Evolutionary conservation across 2,797 vertebrate species (phyloP), one percentile per base, ranked within the genome.

Genomic region (Sebastes vulpes): DNA sequence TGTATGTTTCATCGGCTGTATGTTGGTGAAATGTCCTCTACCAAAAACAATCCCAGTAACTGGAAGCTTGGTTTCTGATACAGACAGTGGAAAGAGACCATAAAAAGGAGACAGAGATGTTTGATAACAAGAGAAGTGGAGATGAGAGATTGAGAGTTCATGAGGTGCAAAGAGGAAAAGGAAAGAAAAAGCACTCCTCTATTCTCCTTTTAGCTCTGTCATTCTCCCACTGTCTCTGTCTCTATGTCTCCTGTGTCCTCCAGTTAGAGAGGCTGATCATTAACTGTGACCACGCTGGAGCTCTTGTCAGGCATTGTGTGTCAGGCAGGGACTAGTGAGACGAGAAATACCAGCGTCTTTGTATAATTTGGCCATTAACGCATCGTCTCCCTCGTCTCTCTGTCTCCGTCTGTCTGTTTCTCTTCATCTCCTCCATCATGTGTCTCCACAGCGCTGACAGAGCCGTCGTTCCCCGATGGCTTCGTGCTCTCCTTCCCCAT

Each of bases 401-500:
- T 14, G 3, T 35, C 63, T 8, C 26, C 23, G 0, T 70, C 74
- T 83, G 67, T 57, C 58, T 32, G 5, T 18, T 52, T 76, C 52
- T 16, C 42, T 50, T 50, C 18, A 50, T 50, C 18, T 20, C 46
- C 18, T 50, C 46, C 46, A n/a, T 14, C 18, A 8, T 50, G 18
- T 68, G 23, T 81, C 59, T 82, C 74, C 82, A 80, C 32, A 94
- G 95, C 91, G 3, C 87, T 95, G 66, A 93, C 94, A 20, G 94
- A 95, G 65, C 92, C 94, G 1, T 85, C 91, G 5, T 96, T 92
- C 87, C 96, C 96, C 0, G 96, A 98, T 0, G 97, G 97, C 89
- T 99, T 97, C 85, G 97, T 98, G 81, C 93, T 99, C 57, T 97
- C 97, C 86, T 99, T 99, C 89, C 97, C 98, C 0, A 97, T 99